Base-by-base conservation (phyloP, 2,113 vertebrate species). In the Hoplias malabaricus region DNA sequence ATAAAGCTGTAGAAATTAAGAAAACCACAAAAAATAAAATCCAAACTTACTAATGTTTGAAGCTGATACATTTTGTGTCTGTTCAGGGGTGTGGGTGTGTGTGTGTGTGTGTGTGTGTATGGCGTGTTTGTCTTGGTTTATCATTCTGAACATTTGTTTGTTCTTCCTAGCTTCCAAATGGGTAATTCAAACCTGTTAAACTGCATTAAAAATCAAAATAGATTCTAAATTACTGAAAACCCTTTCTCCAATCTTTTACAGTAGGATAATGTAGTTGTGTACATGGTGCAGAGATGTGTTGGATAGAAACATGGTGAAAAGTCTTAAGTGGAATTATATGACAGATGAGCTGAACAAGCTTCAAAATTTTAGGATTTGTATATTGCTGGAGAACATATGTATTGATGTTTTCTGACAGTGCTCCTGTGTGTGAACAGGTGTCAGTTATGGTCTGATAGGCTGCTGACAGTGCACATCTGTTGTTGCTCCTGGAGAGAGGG, bases 381-480 rank as follows among this genome's bases (percentile, higher is more conserved):
- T 12, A 21, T 27, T 12, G n/a, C 25, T 27, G 29, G 57, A 27
- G 2, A 59, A 31, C 56, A 61, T 43, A 11, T 53, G 59, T 75
- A 31, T 31, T 75, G 59, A 65, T 27, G 29, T 14, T 36, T 53
- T 75, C n/a, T 1, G 31, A 48, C 71, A 62, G 29, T 56, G 21
- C 8, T 40, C 13, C 5, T 43, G 40, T 33, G 43, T n/a, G 25
- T 21, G 42, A 34, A 63, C 72, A 65, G 72, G 31, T 75, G 72
- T 13, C 59, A 36, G 29, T 31, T 36, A 10, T 48, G 14, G 46
- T 29, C 62, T 56, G 29, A 66, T 66, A 40, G 59, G 23, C 23
- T 46, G 65, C 53, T 77, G 75, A 69, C 75, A 69, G 63, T 50
- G 46, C 21, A 31, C 14, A 23, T 56, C 31, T 31, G 27, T 13